Evolutionary conservation across 2,113 vertebrate species (phyloP).

Genomic region (Myotis yumanensis): DNA sequence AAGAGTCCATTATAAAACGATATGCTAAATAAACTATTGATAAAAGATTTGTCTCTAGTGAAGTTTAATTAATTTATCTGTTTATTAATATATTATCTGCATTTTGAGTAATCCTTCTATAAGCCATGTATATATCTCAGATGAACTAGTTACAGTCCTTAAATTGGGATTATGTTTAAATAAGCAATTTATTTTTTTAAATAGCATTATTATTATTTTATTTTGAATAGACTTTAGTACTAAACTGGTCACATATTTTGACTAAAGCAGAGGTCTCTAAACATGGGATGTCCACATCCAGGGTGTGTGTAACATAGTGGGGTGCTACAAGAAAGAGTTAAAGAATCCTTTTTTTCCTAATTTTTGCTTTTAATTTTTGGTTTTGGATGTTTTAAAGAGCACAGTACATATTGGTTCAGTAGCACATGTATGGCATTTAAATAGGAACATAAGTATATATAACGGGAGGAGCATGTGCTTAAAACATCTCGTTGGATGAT

Average conservation of each 20-base stretch:
- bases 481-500: neutral
- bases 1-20: neutral
- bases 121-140: neutral
- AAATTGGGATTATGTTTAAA: neutral
- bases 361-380: conserved; percentile 35
- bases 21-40: neutral
- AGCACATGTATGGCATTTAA: neutral
- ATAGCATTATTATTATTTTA: neutral
- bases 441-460: neutral
- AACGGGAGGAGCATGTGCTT: neutral
- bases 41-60: neutral
- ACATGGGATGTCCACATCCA: neutral
- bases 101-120: neutral
- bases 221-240: neutral
- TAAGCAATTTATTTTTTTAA: neutral
- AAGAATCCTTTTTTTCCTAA: neutral
- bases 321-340: neutral
- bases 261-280: neutral
- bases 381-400: neutral
- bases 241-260: neutral
- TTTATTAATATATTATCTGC: neutral
- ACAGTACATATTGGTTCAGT: neutral
- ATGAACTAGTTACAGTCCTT: neutral
- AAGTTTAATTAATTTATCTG: neutral
- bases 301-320: neutral